phyloP scores from a whole-genome alignment of 2,888 invertebrate species.

The Lottia scabra region DNA sequence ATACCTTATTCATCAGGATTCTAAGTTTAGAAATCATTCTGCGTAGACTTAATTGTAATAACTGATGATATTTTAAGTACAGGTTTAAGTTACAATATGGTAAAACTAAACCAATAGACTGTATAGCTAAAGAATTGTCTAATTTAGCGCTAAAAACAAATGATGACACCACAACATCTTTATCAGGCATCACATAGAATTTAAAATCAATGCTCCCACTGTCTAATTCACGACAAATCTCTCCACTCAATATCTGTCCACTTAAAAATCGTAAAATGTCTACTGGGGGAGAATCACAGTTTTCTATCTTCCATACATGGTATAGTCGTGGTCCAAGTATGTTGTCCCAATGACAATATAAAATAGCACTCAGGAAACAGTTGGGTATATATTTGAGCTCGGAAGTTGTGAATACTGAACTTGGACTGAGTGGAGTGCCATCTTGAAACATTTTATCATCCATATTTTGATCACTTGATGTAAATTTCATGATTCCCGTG shows the following conservation, averaged over 20 bases:
- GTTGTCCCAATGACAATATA: slow-evolving; percentile 66
- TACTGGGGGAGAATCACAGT: slow-evolving; percentile 35
- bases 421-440: slow-evolving; percentile 54
- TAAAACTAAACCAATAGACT: slow-evolving; percentile 60
- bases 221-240: slow-evolving; percentile 61
- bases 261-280: slow-evolving; percentile 52
- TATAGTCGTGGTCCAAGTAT: slow-evolving; percentile 64
- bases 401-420: slow-evolving; percentile 53
- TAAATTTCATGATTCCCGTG: slow-evolving; percentile 21
- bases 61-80: slow-evolving; percentile 55
- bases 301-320: slow-evolving; percentile 58
- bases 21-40: slow-evolving; percentile 57
- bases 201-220: slow-evolving; percentile 56
- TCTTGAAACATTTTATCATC: slow-evolving; percentile 6
- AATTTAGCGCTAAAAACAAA: slow-evolving; percentile 63
- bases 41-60: slow-evolving; percentile 53
- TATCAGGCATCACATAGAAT: slow-evolving; percentile 59
- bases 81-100: slow-evolving; percentile 45
- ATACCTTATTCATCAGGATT: slow-evolving; percentile 58
- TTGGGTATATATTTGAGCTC: slow-evolving; percentile 39
- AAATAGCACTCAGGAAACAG: slow-evolving; percentile 46
- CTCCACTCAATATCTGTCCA: slow-evolving; percentile 62
- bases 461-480: not conserved
- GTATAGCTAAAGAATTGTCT: slow-evolving; percentile 49
- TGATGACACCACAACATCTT: slow-evolving; percentile 54